These are phyloP conservation scores for Zeus faber DNA, from an alignment of 2,113 vertebrate genomes.

Conservation along the genomic window DNA sequence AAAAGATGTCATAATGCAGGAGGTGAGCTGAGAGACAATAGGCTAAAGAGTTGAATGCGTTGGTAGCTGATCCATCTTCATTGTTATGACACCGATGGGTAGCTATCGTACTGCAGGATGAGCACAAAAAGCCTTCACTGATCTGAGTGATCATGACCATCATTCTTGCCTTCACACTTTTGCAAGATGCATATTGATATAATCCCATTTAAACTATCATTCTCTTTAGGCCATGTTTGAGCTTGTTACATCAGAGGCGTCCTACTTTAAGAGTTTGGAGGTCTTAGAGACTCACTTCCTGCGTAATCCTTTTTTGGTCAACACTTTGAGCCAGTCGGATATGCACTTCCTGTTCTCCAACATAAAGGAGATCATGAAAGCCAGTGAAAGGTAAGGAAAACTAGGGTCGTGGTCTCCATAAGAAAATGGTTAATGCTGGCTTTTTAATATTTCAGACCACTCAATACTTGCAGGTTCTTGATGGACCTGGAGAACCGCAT, in stretches of 20 bases:
- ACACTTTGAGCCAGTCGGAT: conserved; percentile 87
- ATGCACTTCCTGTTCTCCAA: conserved; percentile 97
- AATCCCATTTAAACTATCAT: background rate
- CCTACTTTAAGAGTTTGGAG: conserved; percentile 94
- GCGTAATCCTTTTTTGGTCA: conserved; percentile 81
- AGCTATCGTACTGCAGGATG: too few relatives aligned
- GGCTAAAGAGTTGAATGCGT: background rate
- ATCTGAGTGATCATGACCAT: background rate
- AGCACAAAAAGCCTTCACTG: background rate
- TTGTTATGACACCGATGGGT: background rate
- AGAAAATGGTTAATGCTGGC: background rate
- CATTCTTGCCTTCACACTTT: background rate
- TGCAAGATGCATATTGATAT: background rate
- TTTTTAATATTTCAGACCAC: background rate
- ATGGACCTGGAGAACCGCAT: conserved; percentile 92
- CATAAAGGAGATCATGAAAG: conserved; percentile 90
- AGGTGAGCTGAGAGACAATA: conserved; percentile 72
- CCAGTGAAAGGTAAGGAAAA: conserved; percentile 85
- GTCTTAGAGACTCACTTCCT: conserved; percentile 93
- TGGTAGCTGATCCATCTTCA: background rate
- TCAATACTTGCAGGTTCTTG: conserved; percentile 78
- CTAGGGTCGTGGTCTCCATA: background rate
- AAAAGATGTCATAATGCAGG: conserved; percentile 88
- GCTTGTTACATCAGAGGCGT: conserved; percentile 92
- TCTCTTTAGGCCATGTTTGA: conserved; percentile 91